Evolutionary conservation across 2,113 vertebrate genomes (phyloP), one percentile per base, ranked within the genome.

Genomic region (Polyodon spathula): DNA sequence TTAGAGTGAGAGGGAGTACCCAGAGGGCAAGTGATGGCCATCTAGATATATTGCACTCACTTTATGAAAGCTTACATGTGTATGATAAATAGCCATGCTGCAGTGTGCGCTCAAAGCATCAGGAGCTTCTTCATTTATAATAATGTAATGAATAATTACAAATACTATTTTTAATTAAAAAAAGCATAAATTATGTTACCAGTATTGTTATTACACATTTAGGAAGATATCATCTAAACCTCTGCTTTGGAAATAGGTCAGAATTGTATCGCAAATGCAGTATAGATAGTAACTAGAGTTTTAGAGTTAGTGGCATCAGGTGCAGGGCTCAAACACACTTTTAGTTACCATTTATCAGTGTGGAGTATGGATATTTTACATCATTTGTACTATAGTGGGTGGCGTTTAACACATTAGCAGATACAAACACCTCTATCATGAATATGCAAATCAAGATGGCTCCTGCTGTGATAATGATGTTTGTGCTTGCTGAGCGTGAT

Each of bases 11-110:
- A 81, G 81, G 78, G 80, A 81, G 83, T 80, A 83, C 76, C 78
- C 76, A 80, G 75, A 84, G 86, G 82, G 86, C 86, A 88, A 80
- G 84, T 83, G 87, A 89, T 85, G 86, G 86, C 86, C 86, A 88
- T 73, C 66, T 83, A 86, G 88, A 90, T 90, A 90, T 81, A 87
- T 88, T 79, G 81, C 79, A 83, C 79, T 88, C 84, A 27, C 85
- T 88, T 88, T 86, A 81, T 78, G 81, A 84, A 73, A 79, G 85
- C 78, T 82, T 82, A 82, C 86, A 74, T 79, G 85, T 78, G 79
- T 87, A 80, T 82, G 80, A 84, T 84, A 86, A 84, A n/a, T n/a
- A n/a, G n/a, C n/a, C n/a, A n/a, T n/a, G n/a, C n/a, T n/a, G n/a
- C n/a, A n/a, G n/a, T n/a, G n/a, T n/a, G n/a, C n/a, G n/a, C n/a